Base-by-base conservation (phyloP, 2,113 vertebrate species). In the Bubalus kerabau region DNA sequence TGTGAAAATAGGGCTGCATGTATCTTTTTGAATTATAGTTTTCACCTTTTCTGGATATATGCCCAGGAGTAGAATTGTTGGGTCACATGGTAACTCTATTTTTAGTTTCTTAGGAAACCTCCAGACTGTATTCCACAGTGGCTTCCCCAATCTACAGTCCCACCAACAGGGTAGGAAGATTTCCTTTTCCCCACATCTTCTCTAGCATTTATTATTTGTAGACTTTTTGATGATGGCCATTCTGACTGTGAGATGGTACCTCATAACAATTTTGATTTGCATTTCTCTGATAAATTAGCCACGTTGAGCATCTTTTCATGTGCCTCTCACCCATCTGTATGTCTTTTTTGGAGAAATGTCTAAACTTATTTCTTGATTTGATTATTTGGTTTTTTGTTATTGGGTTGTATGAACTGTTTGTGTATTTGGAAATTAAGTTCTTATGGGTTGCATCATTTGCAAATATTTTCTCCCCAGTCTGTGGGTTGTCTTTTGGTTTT, bases 1-100 rank as follows among this genome's bases (percentile, higher is more conserved):
- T 82, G 0, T 82, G 80, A 54, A 82, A 50, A 7, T 23, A n/a
- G 48, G 48, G 17, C 19, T 54, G 5, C 0, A 0, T n/a, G 30
- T 54, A 36, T 82, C 48, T n/a, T 82, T 82, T 54, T 14, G 6
- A n/a, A 17, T 82, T 23, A 36, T 13, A n/a, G 80, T 82, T 54
- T 82, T 36, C 50, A 7, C 32, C 11, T 52, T 82, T 82, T 81
- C 46, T 50, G 46, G 32, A 4, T 54, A n/a, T 23, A 8, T n/a
- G 50, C 28, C 19, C 50, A n/a, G 50, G 80, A 30, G 30, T 24
- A 14, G 50, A 19, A 82, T 24, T 54, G 19, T n/a, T 82, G 50
- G 80, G 50, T 82, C 19, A 48, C 28, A 19, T 19, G 78, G 78
- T 23, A 50, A 19, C 78, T 32, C 28, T 6, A 6, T 54, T 23